Evolutionary conservation across 1,140 invertebrate genomes (phyloP).

Genomic region (Globodera ellingtonae): DNA sequence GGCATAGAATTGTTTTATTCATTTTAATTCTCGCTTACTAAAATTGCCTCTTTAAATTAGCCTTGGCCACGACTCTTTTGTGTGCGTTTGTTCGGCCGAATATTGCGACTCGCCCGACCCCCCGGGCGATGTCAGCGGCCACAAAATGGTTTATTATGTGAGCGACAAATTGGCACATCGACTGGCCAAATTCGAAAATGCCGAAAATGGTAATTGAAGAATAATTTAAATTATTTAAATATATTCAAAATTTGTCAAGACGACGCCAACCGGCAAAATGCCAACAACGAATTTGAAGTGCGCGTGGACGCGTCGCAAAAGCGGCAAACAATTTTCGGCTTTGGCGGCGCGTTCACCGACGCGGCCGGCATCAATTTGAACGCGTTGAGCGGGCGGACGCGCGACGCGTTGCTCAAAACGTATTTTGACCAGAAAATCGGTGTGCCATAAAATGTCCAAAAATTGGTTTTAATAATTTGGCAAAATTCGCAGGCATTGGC

Average conservation of each 20-base stretch:
- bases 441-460: neutral
- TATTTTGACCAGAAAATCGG: constrained; percentile 43
- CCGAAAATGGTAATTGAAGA: neutral
- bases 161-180: constrained; percentile 19
- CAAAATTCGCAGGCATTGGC: constrained; percentile 69
- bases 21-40: too few species aligned
- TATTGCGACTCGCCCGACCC: constrained; percentile 30
- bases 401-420: constrained; percentile 29
- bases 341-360: constrained; percentile 69
- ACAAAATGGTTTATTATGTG: constrained; percentile 31
- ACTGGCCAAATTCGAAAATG: constrained; percentile 7
- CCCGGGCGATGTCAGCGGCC: constrained; percentile 3
- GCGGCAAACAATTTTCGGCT: constrained; percentile 67
- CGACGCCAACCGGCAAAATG: neutral
- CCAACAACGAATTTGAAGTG: constrained; percentile 15
- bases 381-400: constrained; percentile 15
- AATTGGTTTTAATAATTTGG: neutral
- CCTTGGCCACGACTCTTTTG: constrained; percentile 29
- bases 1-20: too few species aligned
- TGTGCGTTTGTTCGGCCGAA: constrained; percentile 33
- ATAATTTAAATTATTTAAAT: neutral
- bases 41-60: neutral
- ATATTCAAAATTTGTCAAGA: neutral
- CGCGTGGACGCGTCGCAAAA: constrained; percentile 25
- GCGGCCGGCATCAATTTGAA: constrained; percentile 66